Conservation (phyloP, 1,140 invertebrate genomes). For the Cotesia glomerata region DNA sequence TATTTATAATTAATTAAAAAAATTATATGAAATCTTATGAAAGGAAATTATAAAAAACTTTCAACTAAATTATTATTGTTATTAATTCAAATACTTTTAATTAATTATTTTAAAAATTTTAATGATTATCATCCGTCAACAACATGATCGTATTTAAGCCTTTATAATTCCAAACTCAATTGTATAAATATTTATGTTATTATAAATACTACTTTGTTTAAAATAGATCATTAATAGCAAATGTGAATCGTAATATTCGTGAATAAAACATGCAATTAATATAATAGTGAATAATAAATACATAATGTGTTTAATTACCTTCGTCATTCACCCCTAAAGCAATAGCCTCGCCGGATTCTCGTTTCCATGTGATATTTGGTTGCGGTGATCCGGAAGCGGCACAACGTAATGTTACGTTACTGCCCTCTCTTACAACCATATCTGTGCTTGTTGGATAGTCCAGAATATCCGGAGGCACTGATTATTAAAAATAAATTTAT, state of each 20-base stretch:
- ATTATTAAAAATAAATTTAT: constrained; percentile 35
- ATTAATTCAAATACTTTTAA: no score
- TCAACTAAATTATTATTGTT: no score
- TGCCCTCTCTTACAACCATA: constrained; percentile 84
- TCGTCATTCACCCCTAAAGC: constrained; percentile 65
- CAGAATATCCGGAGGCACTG: constrained; percentile 87
- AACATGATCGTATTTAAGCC: no score
- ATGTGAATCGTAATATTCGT: background rate
- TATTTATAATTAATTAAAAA: no score
- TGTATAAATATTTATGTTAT: no score
- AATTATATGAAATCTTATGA: no score
- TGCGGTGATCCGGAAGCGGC: constrained; percentile 80
- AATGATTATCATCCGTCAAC: no score
- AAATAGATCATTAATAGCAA: no score
- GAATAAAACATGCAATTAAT: background rate
- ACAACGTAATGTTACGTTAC: constrained; percentile 83
- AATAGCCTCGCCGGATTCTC: constrained; percentile 77
- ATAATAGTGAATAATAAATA: background rate
- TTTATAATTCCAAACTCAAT: no score
- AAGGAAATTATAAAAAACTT: no score
- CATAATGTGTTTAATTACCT: constrained; percentile 58
- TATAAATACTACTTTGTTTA: no score
- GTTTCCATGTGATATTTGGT: constrained; percentile 82
- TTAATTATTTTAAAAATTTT: no score
- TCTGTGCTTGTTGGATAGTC: constrained; percentile 86